phyloP scores from a whole-genome alignment of 2,797 vertebrate species.

The Chelidonichthys spinosus region DNA sequence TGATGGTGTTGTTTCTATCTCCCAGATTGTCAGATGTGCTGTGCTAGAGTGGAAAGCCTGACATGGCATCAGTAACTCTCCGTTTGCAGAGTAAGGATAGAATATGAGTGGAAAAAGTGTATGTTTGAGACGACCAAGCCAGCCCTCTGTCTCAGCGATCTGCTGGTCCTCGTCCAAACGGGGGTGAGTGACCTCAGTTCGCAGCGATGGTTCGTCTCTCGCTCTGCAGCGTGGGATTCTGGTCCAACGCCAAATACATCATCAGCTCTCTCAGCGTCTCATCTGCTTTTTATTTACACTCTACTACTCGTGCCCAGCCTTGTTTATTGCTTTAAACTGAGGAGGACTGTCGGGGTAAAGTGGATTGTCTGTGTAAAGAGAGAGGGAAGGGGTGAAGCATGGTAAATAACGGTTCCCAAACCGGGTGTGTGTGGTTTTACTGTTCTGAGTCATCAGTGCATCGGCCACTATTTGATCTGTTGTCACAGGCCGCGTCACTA shows the following conservation, averaged over 20 bases:
- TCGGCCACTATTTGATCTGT: constrained; percentile 38
- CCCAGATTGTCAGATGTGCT: constrained; percentile 1
- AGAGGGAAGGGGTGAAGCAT: background rate
- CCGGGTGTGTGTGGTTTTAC: background rate
- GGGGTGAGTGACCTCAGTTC: constrained; percentile 37
- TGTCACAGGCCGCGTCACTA: constrained; percentile 22
- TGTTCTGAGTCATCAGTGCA: background rate
- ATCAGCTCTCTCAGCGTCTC: constrained; percentile 38
- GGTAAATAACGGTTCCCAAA: constrained; percentile 2
- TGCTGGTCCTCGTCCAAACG: constrained; percentile 24
- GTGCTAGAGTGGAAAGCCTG: background rate
- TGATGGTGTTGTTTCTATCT: background rate
- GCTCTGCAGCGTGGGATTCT: constrained; percentile 67
- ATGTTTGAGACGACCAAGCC: background rate
- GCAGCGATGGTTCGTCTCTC: background rate
- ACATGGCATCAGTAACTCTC: background rate
- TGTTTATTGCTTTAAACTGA: constrained; percentile 50
- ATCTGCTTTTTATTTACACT: constrained; percentile 52
- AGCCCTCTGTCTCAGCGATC: background rate
- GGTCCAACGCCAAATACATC: constrained; percentile 58
- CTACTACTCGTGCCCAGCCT: constrained; percentile 12
- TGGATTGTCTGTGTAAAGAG: background rate
- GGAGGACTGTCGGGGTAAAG: background rate
- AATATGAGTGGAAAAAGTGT: background rate
- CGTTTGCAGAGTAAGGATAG: background rate